Evolutionary conservation across 2,797 vertebrate genomes (phyloP), one percentile per base, ranked within the genome.

Genomic region (Garrulus glandarius): DNA sequence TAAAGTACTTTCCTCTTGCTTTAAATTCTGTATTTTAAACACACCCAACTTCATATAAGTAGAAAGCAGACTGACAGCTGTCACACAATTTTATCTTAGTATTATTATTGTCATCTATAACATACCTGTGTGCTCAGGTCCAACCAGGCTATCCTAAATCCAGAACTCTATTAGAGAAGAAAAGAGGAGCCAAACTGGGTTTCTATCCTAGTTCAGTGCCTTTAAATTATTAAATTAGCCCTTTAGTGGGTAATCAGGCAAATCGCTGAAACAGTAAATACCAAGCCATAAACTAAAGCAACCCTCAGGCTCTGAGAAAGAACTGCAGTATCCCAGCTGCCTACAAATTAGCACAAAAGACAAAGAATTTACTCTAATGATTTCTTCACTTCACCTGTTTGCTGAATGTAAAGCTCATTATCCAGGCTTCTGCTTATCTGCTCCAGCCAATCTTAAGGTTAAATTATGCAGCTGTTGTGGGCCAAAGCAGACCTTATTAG

Each of bases 151-250:
- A 68, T 67, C 56, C 53, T 76, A 84, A 87, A 84, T 43, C 43
- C 50, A 79, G 67, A 36, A 44, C 26, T 69, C 29, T 43, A 65
- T 57, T 77, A 78, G 57, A 60, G 53, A 92, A 70, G 34, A 74
- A 56, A 64, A 49, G 9, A 81, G 49, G 29, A 64, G 20, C 36
- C 46, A 87, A 87, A 87, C 57, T 32, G 15, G 11, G 10, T 70
- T 94, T 78, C 52, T 81, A 49, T 43, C 15, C 43, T 44, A 47
- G 44, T 85, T 75, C 44, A 78, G 53, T 64, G 87, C 46, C 7
- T 74, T 75, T 59, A 69, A 75, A 9, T 57, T 87, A 91, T 41
- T 69, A 91, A 74, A 74, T 78, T 92, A 96, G 89, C 71, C 93
- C 87, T 93, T 93, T 83, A 83, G 52, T 37, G 44, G 55, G 47